Conservation (phyloP, 1,140 invertebrate species). For the Diploscapter pachys region DNA sequence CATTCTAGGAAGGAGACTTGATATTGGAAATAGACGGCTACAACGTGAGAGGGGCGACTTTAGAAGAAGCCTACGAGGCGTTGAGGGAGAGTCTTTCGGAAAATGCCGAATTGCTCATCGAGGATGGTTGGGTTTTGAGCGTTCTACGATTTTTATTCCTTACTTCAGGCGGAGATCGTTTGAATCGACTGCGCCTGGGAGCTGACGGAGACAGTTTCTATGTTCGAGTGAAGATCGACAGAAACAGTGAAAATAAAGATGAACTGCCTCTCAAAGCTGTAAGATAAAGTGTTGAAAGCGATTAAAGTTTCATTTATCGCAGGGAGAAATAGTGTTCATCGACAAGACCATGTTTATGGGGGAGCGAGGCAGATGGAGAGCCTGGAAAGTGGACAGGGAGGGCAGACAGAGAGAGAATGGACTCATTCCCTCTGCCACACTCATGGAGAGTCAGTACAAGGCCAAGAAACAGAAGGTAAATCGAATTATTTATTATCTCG, state of each 20-base stretch:
- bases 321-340: conserved; percentile 41
- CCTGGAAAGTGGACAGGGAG: conserved; percentile 38
- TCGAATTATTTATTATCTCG: too few relatives aligned
- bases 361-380: conserved; percentile 37
- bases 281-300: neutral
- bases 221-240: conserved; percentile 42
- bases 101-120: conserved; percentile 16
- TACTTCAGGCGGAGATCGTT: conserved; percentile 19
- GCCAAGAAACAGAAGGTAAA: conserved; percentile 6
- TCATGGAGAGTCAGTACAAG: conserved; percentile 23
- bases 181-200: conserved; percentile 30
- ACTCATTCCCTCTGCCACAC: conserved; percentile 37
- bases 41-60: conserved; percentile 29
- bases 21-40: conserved; percentile 37
- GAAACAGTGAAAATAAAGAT: conserved; percentile 38
- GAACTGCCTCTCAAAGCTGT: conserved; percentile 34
- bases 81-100: conserved; percentile 24
- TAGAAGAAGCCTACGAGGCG: conserved; percentile 30
- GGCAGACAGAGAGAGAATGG: conserved; percentile 37
- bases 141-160: neutral
- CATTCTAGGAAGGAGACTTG: conserved; percentile 28
- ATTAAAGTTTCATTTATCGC: neutral
- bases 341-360: conserved; percentile 44
- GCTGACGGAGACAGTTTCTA: conserved; percentile 44
- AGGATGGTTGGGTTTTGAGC: neutral